A percentile compares a stretch with the other conserved stretches of the same genome.
Conservation (phyloP, 1,140 invertebrate species). For the Drosophila tropicalis region DNA sequence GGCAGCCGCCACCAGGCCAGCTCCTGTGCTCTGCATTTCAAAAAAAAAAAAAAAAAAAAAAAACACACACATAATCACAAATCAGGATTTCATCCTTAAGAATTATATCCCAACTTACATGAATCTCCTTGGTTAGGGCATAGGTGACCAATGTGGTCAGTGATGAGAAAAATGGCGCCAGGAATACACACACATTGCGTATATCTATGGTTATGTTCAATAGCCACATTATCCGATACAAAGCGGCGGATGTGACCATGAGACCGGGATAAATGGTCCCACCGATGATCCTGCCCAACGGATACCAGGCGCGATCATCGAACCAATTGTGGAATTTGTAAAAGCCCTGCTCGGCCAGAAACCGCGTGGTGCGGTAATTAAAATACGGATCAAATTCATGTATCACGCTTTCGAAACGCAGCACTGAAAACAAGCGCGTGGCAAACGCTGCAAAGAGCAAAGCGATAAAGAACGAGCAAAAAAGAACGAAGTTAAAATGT, state of each 20-base stretch:
- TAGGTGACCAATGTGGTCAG: conserved; percentile 98
- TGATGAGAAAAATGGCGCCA: conserved; percentile 98
- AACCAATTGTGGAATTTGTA: conserved; percentile 99
- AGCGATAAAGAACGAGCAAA: conserved; percentile 34
- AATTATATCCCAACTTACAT: conserved; percentile 85
- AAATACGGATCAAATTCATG: conserved; percentile 99
- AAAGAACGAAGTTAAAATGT: too few species aligned
- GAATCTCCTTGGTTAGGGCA: conserved; percentile 96
- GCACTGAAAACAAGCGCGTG: conserved; percentile 96
- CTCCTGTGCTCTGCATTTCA: conserved; percentile 90
- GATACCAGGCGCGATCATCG: conserved; percentile 99
- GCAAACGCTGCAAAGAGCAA: conserved; percentile 92
- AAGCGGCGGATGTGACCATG: conserved; percentile 97
- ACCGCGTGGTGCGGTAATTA: conserved; percentile 98
- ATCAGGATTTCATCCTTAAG: not conserved
- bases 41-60: too few species aligned
- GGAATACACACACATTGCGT: conserved; percentile 98
- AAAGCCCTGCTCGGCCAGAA: conserved; percentile 97
- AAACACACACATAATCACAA: not conserved
- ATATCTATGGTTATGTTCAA: conserved; percentile 98
- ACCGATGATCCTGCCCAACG: conserved; percentile 97
- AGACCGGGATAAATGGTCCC: conserved; percentile 98
- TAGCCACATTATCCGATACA: conserved; percentile 95
- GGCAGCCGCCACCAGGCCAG: conserved; percentile 95
- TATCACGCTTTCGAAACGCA: conserved; percentile 98